These are phyloP conservation scores for Sciaenops ocellatus DNA, from an alignment of 2,797 vertebrate species.

Conservation along the genomic window DNA sequence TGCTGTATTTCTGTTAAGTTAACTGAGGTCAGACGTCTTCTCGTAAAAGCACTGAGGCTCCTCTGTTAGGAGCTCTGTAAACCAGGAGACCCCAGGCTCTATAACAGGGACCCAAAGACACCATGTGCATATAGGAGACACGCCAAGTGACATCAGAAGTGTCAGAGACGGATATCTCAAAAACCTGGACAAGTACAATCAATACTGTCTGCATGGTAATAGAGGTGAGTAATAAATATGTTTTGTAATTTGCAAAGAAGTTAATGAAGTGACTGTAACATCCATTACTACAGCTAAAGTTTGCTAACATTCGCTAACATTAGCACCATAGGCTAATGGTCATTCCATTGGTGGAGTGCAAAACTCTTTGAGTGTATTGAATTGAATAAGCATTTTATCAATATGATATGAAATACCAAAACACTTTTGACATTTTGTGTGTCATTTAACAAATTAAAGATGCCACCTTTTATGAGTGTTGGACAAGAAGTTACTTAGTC, in stretches of 20 bases:
- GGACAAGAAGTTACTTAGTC: no score
- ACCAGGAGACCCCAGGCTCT: conserved; percentile 14
- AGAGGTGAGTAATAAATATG: neutral
- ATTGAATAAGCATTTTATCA: neutral
- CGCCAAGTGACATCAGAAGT: neutral
- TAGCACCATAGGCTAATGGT: neutral
- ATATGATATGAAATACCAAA: no score
- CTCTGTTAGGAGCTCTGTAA: conserved; percentile 54
- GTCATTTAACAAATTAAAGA: no score
- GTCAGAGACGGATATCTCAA: neutral
- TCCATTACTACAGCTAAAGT: neutral
- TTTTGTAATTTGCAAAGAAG: neutral
- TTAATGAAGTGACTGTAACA: neutral
- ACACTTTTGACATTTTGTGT: no score
- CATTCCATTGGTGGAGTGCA: neutral
- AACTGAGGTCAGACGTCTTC: conserved; percentile 63
- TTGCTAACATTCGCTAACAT: neutral
- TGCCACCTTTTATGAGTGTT: no score
- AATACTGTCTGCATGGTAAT: neutral
- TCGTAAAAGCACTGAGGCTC: conserved; percentile 59
- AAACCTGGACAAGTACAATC: neutral
- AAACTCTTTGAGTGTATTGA: neutral
- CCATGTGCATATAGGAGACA: neutral
- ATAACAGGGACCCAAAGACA: conserved; percentile 6
- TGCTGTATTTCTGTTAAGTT: conserved; percentile 62